Evolutionary conservation across 1,140 invertebrate genomes (phyloP), one percentile per base, ranked within the genome.

Genomic region (Gerris buenoi): DNA sequence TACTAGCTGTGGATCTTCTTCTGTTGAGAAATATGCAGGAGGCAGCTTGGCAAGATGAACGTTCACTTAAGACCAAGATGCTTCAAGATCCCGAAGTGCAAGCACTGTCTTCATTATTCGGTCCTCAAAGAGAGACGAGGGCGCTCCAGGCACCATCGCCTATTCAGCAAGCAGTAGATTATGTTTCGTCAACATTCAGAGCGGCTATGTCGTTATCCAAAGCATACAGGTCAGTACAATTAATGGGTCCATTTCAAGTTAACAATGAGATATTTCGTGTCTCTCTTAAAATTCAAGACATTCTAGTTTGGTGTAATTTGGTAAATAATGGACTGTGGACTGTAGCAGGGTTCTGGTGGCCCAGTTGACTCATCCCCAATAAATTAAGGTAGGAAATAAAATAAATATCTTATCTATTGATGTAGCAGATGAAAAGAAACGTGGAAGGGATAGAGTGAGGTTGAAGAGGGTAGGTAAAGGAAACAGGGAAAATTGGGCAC

Each of bases 1-100:
- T 84, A 26, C 71, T 84, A 66, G 81, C 81, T 0, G 75, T 84
- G 67, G 82, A 83, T 71, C 77, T 84, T 0, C 80, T 84, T 73
- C 70, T 84, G 26, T 69, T 84, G 2, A 82, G 82, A 71, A 83
- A 84, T 72, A 81, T 84, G 46, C 83, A 84, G 70, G 72, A 79
- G 14, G 80, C 82, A 75, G 80, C 80, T 0, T 79, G 80, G 77
- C 79, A 81, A 69, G 80, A 78, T 13, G 72, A 82, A 76, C 28
- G 27, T 10, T 76, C 78, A 25, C 66, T 73, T n/a, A 72, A 75
- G 0, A 72, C 77, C 0, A 69, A 73, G 1, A 77, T 78, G 64
- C 79, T 82, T 64, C 76, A 77, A 29, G 82, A 83, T 70, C 81
- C 81, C 0, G 79, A 82, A 25, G 79, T 81, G 10, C 29, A 25